Percentiles rank a stretch among this genome's conserved stretches.
phyloP scores from a whole-genome alignment of 1,140 invertebrate species.

The Lordiphosa clarofinis region DNA sequence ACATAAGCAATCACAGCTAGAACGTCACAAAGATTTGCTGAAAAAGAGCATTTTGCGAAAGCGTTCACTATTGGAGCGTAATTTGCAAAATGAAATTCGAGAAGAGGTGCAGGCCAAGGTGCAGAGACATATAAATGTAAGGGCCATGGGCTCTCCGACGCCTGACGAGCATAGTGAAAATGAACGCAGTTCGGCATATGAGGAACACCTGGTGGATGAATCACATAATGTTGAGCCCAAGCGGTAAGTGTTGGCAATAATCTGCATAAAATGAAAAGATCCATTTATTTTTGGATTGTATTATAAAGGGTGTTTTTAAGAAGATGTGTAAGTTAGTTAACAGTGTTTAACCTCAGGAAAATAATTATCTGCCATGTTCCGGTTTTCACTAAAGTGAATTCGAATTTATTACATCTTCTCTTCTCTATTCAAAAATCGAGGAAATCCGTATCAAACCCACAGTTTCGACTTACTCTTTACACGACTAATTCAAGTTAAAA shows the following conservation, averaged over 20 bases:
- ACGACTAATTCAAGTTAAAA: too few relatives aligned
- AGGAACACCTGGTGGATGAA: constrained; percentile 33
- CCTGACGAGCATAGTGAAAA: constrained; percentile 60
- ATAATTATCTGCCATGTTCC: too few relatives aligned
- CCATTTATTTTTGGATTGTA: background rate
- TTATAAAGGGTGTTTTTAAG: too few relatives aligned
- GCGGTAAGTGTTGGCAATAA: constrained; percentile 19
- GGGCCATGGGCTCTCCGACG: constrained; percentile 74
- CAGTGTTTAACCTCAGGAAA: too few relatives aligned
- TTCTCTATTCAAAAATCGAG: too few relatives aligned
- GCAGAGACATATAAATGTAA: constrained; percentile 56
- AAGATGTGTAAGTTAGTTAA: too few relatives aligned
- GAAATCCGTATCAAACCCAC: too few relatives aligned
- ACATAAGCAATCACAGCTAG: constrained; percentile 46
- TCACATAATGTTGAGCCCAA: constrained; percentile 36
- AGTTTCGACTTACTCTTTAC: too few relatives aligned
- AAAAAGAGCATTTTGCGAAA: constrained; percentile 97
- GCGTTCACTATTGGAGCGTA: constrained; percentile 92
- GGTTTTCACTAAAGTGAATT: too few relatives aligned
- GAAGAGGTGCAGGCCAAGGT: constrained; percentile 85
- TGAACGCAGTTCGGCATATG: constrained; percentile 22
- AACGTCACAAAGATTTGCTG: constrained; percentile 90
- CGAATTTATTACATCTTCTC: too few relatives aligned
- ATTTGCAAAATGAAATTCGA: constrained; percentile 93
- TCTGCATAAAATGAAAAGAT: background rate